Evolutionary conservation across 2,888 invertebrate genomes (phyloP).

Genomic region (Platycheirus rosarum): DNA sequence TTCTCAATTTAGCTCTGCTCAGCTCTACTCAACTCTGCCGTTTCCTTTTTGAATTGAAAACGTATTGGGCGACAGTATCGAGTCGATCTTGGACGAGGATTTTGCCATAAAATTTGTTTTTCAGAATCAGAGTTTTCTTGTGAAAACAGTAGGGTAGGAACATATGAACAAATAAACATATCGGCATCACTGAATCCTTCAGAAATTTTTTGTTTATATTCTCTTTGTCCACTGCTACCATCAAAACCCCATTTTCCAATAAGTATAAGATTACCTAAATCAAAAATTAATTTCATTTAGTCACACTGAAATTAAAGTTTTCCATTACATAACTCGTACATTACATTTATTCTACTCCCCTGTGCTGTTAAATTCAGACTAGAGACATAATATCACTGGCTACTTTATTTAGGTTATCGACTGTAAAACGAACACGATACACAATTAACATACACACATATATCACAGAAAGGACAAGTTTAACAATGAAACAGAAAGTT

Average conservation of each 20-base stretch:
- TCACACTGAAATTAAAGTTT: background rate
- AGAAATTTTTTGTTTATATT: constrained; percentile 10
- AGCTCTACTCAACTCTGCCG: background rate
- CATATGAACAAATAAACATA: constrained; percentile 8
- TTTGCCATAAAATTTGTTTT: constrained; percentile 26
- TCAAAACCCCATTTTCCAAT: background rate
- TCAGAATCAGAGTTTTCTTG: constrained; percentile 14
- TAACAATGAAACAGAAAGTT: no score
- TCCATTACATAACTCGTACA: constrained; percentile 16
- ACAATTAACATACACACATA: constrained; percentile 9
- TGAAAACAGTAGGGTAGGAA: constrained; percentile 23
- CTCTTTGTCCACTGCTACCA: background rate
- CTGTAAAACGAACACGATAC: constrained; percentile 22
- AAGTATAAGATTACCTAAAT: background rate
- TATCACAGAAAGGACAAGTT: constrained; percentile 32
- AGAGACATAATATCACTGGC: constrained; percentile 21
- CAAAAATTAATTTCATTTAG: background rate
- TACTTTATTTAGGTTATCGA: constrained; percentile 7
- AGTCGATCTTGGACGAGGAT: constrained; percentile 28
- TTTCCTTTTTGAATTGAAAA: constrained; percentile 28
- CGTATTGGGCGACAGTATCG: constrained; percentile 31
- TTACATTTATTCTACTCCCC: constrained; percentile 3
- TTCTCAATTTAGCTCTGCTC: background rate
- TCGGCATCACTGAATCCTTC: no score
- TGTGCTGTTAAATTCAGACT: constrained; percentile 17